Percentiles rank a stretch among this genome's conserved stretches.
Conservation (phyloP, 2,113 vertebrate genomes). For the Megalops atlanticus region DNA sequence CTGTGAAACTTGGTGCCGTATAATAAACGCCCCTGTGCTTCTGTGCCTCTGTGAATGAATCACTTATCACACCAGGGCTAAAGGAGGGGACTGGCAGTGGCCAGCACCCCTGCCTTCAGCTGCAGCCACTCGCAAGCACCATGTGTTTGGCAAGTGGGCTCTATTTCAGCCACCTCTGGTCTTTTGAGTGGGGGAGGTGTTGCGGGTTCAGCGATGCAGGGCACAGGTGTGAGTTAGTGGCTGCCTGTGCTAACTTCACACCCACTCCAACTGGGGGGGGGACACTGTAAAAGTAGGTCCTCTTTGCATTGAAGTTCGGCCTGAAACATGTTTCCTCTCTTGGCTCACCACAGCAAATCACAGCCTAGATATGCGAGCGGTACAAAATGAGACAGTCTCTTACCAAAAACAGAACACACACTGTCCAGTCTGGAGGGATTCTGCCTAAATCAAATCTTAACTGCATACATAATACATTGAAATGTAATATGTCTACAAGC, state of each 20-base stretch:
- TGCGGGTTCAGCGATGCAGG: not conserved
- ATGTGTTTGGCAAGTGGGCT: constrained; percentile 9
- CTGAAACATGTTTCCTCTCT: not conserved
- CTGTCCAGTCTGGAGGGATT: no score
- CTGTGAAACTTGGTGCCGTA: constrained; percentile 12
- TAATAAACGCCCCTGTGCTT: constrained; percentile 34
- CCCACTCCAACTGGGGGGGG: not conserved
- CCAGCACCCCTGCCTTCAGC: constrained; percentile 23
- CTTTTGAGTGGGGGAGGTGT: not conserved
- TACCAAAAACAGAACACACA: no score
- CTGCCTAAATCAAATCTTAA: no score
- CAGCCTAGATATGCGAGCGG: no score
- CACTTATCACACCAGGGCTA: constrained; percentile 26
- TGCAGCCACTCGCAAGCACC: constrained; percentile 15
- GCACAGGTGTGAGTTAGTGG: not conserved
- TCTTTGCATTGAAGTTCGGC: not conserved
- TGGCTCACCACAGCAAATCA: no score
- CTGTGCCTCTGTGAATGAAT: constrained; percentile 29
- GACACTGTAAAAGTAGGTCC: not conserved
- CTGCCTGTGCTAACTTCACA: not conserved
- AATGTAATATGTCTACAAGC: no score
- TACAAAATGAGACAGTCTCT: no score
- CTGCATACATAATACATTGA: no score
- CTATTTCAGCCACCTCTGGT: not conserved
- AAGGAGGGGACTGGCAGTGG: not conserved